phyloP scores from a whole-genome alignment of 1,140 invertebrate species.

The Microplitis mediator region DNA sequence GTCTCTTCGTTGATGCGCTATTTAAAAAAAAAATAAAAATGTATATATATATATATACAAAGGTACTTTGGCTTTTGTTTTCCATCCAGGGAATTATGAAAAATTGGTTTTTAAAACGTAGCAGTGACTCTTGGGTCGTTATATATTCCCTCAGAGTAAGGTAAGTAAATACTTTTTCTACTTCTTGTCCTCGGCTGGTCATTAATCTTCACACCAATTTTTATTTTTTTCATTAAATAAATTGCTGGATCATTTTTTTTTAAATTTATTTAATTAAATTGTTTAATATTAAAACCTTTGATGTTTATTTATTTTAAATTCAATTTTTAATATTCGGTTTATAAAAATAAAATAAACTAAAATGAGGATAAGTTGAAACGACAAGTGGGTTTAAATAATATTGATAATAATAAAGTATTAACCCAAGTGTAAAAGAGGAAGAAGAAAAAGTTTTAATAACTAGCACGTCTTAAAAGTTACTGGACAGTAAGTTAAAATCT shows the following conservation, averaged over 20 bases:
- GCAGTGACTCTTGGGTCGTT: background rate
- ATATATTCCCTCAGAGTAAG: background rate
- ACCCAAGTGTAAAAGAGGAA: background rate
- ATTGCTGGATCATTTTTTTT: background rate
- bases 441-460: slow-evolving; percentile 46
- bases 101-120: slow-evolving; percentile 17
- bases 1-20: background rate
- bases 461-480: slow-evolving; percentile 38
- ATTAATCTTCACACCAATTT: slow-evolving; percentile 4
- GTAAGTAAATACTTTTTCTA: slow-evolving; percentile 14
- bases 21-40: background rate
- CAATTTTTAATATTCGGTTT: too few relatives aligned
- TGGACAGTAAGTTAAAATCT: slow-evolving; percentile 47
- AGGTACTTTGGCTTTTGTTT: background rate
- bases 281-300: too few relatives aligned
- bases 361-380: background rate
- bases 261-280: too few relatives aligned
- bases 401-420: background rate
- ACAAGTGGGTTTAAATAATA: too few relatives aligned
- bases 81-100: background rate
- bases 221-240: slow-evolving; percentile 11
- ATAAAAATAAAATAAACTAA: too few relatives aligned
- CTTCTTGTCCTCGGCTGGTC: slow-evolving; percentile 1
- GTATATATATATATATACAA: background rate
- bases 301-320: background rate